Evolutionary conservation across 2,113 vertebrate genomes (phyloP), one percentile per base, ranked within the genome.

Genomic region (Leptocoma aspasia): DNA sequence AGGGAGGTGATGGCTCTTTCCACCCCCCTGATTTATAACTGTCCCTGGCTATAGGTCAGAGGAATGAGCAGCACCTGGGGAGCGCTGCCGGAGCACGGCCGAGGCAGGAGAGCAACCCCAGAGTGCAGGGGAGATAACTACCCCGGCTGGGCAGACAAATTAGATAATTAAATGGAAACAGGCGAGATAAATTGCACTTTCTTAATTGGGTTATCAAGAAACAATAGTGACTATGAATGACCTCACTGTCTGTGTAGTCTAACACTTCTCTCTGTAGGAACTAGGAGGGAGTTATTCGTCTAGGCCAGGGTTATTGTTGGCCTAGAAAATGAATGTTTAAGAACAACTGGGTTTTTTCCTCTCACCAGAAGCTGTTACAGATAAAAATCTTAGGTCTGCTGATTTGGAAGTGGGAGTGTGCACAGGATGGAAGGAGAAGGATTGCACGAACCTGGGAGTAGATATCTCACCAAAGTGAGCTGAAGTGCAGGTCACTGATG

Each of bases 161-260:
- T 89, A 96, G 97, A 97, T 97, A 97, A 97, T 97, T 97, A 97
- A 97, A 97, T 96, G 95, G 97, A 97, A 97, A 95, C 97, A 78
- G 79, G 93, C 92, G 93, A 96, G 97, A 98, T 97, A 97, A 96
- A 98, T 95, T 94, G 96, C 96, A 97, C 96, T 97, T 97, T 96
- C 96, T 94, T 96, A 97, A 97, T 97, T 96, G 97, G 97, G 96
- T 98, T 97, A 97, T 97, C 90, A 84, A 97, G 97, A 97, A 97
- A 97, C 97, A 96, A 94, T 88, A 65, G 96, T 95, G 94, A 90
- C 94, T 89, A 71, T 66, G 89, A 82, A 97, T 97, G 97, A 98
- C 97, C 97, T 98, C 97, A 95, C 96, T 96, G 93, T 97, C 97
- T 98, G 94, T 86, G 91, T 97, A 96, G 97, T 96, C 73, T 59